Base-by-base conservation (phyloP, 2,888 invertebrate species). In the Drosophila sordidula region DNA sequence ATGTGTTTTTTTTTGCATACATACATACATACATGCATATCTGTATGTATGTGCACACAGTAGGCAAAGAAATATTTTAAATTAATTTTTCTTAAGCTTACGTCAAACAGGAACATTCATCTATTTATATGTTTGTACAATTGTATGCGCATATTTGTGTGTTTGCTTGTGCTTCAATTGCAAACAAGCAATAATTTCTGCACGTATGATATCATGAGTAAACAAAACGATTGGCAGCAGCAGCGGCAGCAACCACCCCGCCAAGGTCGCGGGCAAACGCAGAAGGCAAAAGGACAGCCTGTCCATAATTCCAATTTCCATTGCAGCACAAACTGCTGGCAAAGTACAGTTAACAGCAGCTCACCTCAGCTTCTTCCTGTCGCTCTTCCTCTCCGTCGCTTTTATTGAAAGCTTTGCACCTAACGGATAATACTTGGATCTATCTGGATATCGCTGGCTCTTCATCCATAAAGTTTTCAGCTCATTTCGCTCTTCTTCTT, bases 151-250 rank as follows among this genome's bases (percentile, higher is more conserved):
- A n/a, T 12, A 62, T 42, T 16, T 45, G 12, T 22, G 5, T 49
- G n/a, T 42, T 11, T 14, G 25, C 34, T 59, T 62, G 68, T 68
- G 16, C 22, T 42, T 42, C 39, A 41, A 59, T 78, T 74, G 66
- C 46, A 70, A 70, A 70, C 29, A 61, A 59, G 46, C 63, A 42
- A 56, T 41, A 66, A 57, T 50, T 66, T 66, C 62, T 69, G 67
- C 63, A 55, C 54, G 39, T 59, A 73, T 83, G 73, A 83, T 83
- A 73, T 79, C 66, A 76, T 61, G 42, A 52, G 59, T 76, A 86
- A 75, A 82, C 68, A 67, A 59, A 70, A 45, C 50, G 38, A 49
- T 75, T 65, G 51, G 57, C 55, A 18, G 18, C 18, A 52, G 41
- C 32, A 25, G 14, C 26, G 29, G 36, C 32, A n/a, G 18, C 52